Base-by-base conservation (phyloP, 2,113 vertebrate genomes). In the Sarotherodon lohbergeri region DNA sequence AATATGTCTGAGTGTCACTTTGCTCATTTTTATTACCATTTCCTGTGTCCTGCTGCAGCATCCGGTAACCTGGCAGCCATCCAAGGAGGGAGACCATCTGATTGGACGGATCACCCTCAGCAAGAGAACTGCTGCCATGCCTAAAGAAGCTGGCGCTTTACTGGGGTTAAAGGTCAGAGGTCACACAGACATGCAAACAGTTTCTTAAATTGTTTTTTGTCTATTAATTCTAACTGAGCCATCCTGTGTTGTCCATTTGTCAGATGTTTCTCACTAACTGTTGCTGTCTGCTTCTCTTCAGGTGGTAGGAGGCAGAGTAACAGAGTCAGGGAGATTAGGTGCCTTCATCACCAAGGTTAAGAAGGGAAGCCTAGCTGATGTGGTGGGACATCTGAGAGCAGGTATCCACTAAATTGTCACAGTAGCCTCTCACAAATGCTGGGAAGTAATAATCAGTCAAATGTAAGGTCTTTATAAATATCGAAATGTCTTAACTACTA, bases 291-390 rank as follows among this genome's bases (percentile, higher is more conserved):
- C 29, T 29, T 84, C 19, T 48, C 22, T 48, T 5, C 19, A 99
- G 99, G 98, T 99, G 92, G 98, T 99, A 90, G 99, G 99, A 82
- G 99, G 99, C 59, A 98, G 99, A 96, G 97, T 99, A 95, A 99
- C 98, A 66, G 99, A 99, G 95, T 96, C 98, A 80, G 98, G 98
- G 94, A 97, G 98, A 93, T 97, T 99, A 82, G 98, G 98, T 96
- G 99, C 99, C 97, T 99, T 99, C 96, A 99, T 99, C 98, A 99
- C 98, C 95, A 99, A 99, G 98, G 99, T 99, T 90, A 99, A 99
- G 97, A 99, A 98, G 94, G 99, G 99, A 90, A 99, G 99, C 94
- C 97, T 99, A 89, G 99, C 99, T 32, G 99, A 99, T 85, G 97
- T 99, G 83, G 98, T 99, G 89, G 99, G 99, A 88, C 99, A 99